Evolutionary conservation across 2,888 invertebrate species (phyloP), one percentile per base, ranked within the genome.

Genomic region (Bunonema sp.): DNA sequence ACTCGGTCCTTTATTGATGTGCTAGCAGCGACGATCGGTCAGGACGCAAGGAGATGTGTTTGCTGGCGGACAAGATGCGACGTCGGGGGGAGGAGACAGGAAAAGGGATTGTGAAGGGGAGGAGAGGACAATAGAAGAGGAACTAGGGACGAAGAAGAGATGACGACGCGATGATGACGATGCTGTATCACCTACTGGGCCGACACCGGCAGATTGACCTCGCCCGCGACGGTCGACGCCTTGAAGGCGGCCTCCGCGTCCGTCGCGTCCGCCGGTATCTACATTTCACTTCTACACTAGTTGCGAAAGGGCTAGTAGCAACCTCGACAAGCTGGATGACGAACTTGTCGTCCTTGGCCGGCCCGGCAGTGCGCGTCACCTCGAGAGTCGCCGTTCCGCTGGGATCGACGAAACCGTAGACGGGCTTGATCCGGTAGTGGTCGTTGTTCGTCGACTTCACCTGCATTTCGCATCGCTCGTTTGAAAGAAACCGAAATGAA

Each of bases 171-270:
- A n/a, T n/a, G n/a, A n/a, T n/a, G n/a, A n/a, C n/a, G n/a, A n/a
- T n/a, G n/a, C n/a, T n/a, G n/a, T n/a, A 12, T 41, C 18, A 23
- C 36, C 24, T 39, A 51, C 23, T 42, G 41, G 36, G 51, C 47
- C 36, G 45, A 43, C 35, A 54, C 10, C 8, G 44, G 44, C 7
- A 57, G 34, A 33, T 50, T 46, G 21, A 53, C 45, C 40, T 53
- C 54, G 32, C 54, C 57, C n/a, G 46, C 43, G 29, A 51, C 51
- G 29, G 50, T 51, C 7, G 45, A 46, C 12, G 51, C 52, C 31
- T 49, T 52, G 49, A 57, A 57, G 20, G 53, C 50, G 24, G 54
- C 57, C 45, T 46, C 43, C 7, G 54, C 37, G 30, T 57, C 57
- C 7, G 47, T 50, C 37, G 51, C 54, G 4, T 55, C 58, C 22